Evolutionary conservation across 2,113 vertebrate species (phyloP).

Genomic region (Chaetodon auriga): DNA sequence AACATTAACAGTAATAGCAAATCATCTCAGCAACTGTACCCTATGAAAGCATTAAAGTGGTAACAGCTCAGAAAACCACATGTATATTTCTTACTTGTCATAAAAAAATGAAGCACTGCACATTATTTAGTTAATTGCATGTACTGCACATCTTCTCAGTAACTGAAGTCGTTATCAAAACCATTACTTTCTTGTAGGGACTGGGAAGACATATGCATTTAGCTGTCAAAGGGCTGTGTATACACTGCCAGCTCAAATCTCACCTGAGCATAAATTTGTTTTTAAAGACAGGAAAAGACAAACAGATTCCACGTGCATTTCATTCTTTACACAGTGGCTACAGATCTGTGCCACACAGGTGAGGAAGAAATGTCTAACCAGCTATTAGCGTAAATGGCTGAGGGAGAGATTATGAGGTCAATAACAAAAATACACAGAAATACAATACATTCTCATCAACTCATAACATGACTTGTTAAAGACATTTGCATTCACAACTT

Average conservation of each 20-base stretch:
- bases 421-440: conserved; percentile 75
- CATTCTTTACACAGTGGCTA: conserved; percentile 32
- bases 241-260: conserved; percentile 24
- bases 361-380: conserved; percentile 22
- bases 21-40: conserved; percentile 9
- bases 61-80: conserved; percentile 26
- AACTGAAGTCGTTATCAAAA: not conserved
- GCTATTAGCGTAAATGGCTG: conserved; percentile 44
- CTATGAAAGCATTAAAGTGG: not conserved
- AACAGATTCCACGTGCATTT: conserved; percentile 13
- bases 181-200: not conserved
- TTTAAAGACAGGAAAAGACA: conserved; percentile 10
- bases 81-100: not conserved
- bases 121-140: conserved; percentile 8
- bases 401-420: conserved; percentile 69
- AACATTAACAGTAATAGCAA: not conserved
- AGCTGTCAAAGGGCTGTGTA: not conserved
- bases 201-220: not conserved
- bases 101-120: conserved; percentile 6
- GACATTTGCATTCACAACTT: conserved; percentile 83
- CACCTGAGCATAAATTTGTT: not conserved
- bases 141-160: not conserved
- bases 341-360: conserved; percentile 33
- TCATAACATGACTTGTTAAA: conserved; percentile 72
- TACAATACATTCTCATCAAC: conserved; percentile 79